These are phyloP conservation scores for Maylandia zebra DNA, from an alignment of 2,113 vertebrate species.

Conservation along the genomic window DNA sequence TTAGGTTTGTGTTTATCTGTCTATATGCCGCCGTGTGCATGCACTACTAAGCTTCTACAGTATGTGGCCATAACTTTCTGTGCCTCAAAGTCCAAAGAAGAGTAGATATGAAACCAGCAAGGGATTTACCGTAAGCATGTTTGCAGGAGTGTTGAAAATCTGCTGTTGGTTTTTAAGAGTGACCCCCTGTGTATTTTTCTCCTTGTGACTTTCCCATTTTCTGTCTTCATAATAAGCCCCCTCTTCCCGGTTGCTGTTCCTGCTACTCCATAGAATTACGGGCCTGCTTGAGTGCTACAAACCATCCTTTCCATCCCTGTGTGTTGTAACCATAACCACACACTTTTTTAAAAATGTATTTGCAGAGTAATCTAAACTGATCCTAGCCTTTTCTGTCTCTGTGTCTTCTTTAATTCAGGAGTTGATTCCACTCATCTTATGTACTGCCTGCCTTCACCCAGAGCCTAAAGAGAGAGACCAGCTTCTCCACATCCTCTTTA, in stretches of 20 bases:
- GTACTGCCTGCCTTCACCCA: constrained; percentile 95
- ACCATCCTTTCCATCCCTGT: not conserved
- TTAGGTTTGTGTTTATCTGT: not conserved
- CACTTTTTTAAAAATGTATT: not conserved
- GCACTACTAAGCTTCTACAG: not conserved
- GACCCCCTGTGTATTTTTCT: not conserved
- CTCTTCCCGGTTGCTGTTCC: not conserved
- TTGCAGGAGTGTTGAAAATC: not conserved
- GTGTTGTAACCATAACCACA: not conserved
- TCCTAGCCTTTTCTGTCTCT: not conserved
- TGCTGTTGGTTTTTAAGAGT: not conserved
- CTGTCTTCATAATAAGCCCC: not conserved
- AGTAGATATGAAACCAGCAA: not conserved
- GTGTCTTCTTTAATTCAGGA: constrained; percentile 69
- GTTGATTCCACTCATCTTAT: constrained; percentile 93
- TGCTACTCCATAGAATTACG: not conserved
- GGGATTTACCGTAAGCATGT: not conserved
- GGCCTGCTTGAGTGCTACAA: constrained; percentile 16
- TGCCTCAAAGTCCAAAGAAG: not conserved
- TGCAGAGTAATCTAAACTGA: not conserved
- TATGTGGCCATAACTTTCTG: not conserved
- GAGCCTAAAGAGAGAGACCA: constrained; percentile 97
- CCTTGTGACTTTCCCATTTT: not conserved
- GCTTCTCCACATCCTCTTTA: constrained; percentile 97
- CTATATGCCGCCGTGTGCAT: constrained; percentile 23